Conservation (phyloP, 2,113 vertebrate genomes). For the pig (Sus scrofa) region DNA sequence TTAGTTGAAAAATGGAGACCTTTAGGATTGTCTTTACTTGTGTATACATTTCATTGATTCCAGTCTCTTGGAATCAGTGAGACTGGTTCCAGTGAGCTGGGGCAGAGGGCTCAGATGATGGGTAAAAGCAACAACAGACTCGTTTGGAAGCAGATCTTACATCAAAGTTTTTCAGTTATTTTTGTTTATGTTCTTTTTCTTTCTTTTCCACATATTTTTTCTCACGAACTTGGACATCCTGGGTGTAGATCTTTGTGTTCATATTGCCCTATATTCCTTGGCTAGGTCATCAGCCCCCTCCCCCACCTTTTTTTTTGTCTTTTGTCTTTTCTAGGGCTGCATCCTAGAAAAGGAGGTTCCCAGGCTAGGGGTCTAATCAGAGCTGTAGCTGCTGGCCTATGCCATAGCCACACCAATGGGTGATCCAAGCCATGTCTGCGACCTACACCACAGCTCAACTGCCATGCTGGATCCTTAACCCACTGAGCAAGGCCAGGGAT, state of each 20-base stretch:
- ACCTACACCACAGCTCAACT: too few relatives aligned
- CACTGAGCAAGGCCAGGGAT: too few relatives aligned
- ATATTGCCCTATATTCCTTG: not conserved
- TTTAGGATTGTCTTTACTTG: not conserved
- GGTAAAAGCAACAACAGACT: not conserved
- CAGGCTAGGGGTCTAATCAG: too few relatives aligned
- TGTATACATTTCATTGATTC: not conserved
- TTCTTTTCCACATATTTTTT: not conserved
- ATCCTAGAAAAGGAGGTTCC: too few relatives aligned
- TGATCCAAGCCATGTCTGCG: too few relatives aligned
- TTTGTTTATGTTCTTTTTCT: not conserved
- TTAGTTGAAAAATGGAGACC: not conserved
- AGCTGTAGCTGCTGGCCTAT: too few relatives aligned
- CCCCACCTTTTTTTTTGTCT: too few relatives aligned
- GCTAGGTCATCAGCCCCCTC: not conserved
- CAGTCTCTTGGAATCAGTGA: not conserved
- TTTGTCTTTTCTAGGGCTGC: too few relatives aligned
- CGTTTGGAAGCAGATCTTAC: not conserved
- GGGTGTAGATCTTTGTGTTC: not conserved
- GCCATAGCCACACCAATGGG: too few relatives aligned
- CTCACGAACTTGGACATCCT: not conserved
- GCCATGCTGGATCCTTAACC: too few relatives aligned
- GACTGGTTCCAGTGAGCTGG: not conserved
- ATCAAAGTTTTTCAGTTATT: not conserved
- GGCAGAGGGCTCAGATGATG: not conserved